Conservation (phyloP, 2,113 vertebrate genomes). For the Serinus canaria region DNA sequence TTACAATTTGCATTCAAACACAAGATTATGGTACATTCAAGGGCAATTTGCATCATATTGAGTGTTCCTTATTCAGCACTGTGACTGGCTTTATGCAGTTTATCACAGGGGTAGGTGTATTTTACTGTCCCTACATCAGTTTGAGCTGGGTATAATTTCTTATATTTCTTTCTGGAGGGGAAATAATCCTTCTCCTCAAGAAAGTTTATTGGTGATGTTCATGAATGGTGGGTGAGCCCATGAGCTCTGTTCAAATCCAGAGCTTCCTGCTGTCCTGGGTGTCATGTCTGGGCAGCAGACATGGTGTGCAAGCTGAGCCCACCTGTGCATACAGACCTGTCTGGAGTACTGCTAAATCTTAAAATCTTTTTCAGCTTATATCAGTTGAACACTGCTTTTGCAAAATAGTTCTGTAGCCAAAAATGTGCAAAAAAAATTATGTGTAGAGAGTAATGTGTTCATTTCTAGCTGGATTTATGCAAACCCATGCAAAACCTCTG, state of each 20-base stretch:
- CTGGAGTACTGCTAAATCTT: not conserved
- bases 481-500: not conserved
- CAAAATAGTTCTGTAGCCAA: not conserved
- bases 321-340: not conserved
- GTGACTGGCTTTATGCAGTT: not conserved
- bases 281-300: not conserved
- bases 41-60: rapidly evolving
- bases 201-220: not conserved
- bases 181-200: not conserved
- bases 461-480: not conserved
- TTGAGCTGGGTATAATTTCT: not conserved
- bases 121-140: not conserved
- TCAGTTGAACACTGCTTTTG: not conserved
- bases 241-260: not conserved
- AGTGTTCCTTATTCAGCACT: not conserved
- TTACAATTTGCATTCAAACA: not conserved
- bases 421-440: not conserved
- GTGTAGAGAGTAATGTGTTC: not conserved
- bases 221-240: not conserved
- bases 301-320: not conserved
- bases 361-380: not conserved
- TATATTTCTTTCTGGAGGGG: not conserved
- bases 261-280: not conserved
- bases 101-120: not conserved
- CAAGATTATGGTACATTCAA: not conserved